These are phyloP conservation scores for Lagorchestes hirsutus DNA, from an alignment of 2,797 vertebrate species.

Conservation along the genomic window DNA sequence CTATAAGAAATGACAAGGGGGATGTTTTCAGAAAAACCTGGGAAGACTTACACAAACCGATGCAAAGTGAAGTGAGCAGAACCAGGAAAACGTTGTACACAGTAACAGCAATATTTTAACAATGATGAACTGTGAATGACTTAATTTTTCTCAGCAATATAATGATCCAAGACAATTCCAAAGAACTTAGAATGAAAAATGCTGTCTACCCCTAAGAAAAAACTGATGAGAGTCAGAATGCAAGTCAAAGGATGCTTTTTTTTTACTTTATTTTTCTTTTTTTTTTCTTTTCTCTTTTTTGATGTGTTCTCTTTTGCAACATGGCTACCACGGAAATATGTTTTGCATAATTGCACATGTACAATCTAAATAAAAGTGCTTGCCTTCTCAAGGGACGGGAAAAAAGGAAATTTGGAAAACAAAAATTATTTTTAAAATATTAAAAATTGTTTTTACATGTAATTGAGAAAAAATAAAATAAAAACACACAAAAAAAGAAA, in stretches of 20 bases:
- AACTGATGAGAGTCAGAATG: neutral
- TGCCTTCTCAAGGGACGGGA: neutral
- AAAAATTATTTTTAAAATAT: neutral
- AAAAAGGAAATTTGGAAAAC: neutral
- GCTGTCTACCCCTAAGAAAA: neutral
- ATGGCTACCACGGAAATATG: neutral
- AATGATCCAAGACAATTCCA: neutral
- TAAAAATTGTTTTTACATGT: neutral
- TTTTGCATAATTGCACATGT: neutral
- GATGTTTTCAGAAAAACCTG: neutral
- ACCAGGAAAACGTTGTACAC: neutral
- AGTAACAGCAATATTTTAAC: neutral
- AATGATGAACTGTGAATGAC: neutral
- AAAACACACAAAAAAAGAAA: neutral
- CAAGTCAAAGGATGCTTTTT: too few relatives aligned
- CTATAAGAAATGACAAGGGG: neutral
- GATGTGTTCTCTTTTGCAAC: too few relatives aligned
- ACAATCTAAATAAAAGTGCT: neutral
- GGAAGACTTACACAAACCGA: neutral
- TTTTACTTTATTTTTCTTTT: neutral
- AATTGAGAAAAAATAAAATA: neutral
- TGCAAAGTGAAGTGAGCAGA: neutral
- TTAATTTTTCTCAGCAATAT: neutral
- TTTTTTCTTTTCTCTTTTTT: too few relatives aligned
- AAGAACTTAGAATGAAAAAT: neutral